Base-by-base conservation (phyloP, 2,888 invertebrate species). In the Pandemis heparana region DNA sequence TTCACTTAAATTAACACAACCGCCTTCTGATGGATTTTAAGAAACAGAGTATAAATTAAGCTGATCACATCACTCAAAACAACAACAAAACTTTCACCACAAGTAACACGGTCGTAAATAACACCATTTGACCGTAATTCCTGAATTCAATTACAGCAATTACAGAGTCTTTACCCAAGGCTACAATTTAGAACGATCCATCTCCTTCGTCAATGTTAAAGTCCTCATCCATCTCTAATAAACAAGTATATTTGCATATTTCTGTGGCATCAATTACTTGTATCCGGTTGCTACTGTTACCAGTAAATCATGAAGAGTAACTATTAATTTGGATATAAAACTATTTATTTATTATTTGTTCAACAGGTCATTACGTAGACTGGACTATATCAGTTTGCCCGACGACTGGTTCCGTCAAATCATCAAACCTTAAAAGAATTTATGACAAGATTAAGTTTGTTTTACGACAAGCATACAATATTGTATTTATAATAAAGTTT, bases 361-460 rank as follows among this genome's bases (percentile, higher is more conserved):
- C 66, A 70, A 61, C 70, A 65, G 23, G 46, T 18, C 51, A 70
- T 74, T 56, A 66, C 53, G 18, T 12, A 60, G 60, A n/a, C n/a
- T 53, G 16, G 51, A 53, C 46, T 18, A 23, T 23, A 12, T 23
- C 56, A 12, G 23, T 23, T 56, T 56, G 10, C 5, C 3, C 12
- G 10, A 56, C 1, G 12, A 56, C 56, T 23, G 56, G 56, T 56
- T 56, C 4, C 10, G 9, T 53, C 18, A 18, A 16, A 53, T 48
- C 16, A 18, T 53, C 16, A 10, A 56, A 18, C 23, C 12, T 12
- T 16, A 23, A 53, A 18, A 18, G 18, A 18, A 53, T 23, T 23
- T 18, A 48, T n/a, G n/a, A 48, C 48, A 48, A 48, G n/a, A n/a
- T n/a, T n/a, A n/a, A n/a, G 23, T 32, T 32, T 32, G 23, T 4